Evolutionary conservation across 2,797 vertebrate species (phyloP), one percentile per base, ranked within the genome.

Genomic region (Sebastes umbrosus): DNA sequence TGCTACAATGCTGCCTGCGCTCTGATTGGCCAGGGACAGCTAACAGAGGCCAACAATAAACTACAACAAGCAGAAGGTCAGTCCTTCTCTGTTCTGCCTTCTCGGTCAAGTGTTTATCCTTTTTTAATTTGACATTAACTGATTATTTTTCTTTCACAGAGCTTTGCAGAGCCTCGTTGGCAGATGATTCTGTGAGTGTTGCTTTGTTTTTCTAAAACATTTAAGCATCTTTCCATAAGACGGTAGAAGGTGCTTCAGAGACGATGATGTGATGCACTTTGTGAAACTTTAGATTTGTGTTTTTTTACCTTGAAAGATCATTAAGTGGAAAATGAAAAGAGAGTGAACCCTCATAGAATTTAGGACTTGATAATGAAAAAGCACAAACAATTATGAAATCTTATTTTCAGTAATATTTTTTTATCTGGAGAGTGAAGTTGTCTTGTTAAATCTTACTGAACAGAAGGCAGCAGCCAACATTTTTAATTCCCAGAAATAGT

Each of bases 1-100:
- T 99, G 98, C 93, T 99, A 99, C 93, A 99, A 99, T 57, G 86
- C 96, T 79, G 96, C 97, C 1, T 99, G 99, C 83, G 91, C 96
- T 36, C 94, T 99, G 75, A 98, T 99, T 91, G 98, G 99, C 57
- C 97, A 97, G 93, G 98, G 97, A 73, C 95, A 96, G 67, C 88
- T 99, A 31, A 95, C 88, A 1, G 96, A 97, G 83, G 98, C 98
- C 60, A 94, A 97, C 91, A 97, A 96, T 83, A 99, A 97, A 86
- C 96, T 99, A 16, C 96, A 90, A 57, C 96, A 97, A 95, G 98
- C 98, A 82, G 98, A 99, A 96, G 97, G 99, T 99, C 88, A 85
- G 95, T 80, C 5, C 1, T 8, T 1, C 27, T 32, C 24, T 1
- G 3, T 22, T 31, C 50, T 3, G 0, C 8, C 3, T 1, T 7